Conservation (phyloP, 2,888 invertebrate species). For the Pseudolycoriella hygida region DNA sequence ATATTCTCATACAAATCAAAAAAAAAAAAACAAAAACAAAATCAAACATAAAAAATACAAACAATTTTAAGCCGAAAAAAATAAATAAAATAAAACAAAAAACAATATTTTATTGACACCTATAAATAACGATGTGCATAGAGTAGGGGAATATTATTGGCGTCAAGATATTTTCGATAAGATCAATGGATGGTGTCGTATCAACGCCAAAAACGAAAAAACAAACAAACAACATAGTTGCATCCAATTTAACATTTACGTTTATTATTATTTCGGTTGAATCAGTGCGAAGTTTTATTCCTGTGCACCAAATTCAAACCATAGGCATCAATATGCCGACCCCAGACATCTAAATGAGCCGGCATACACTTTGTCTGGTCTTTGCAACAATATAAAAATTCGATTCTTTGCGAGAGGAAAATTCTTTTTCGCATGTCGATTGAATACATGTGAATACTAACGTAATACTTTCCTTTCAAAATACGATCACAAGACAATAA, state of each 20-base stretch:
- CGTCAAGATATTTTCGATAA: constrained; percentile 26
- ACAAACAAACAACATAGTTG: constrained; percentile 4
- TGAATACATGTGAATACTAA: no score
- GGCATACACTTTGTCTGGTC: constrained; percentile 6
- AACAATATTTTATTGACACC: background rate
- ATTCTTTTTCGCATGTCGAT: no score
- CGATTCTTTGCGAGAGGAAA: no score
- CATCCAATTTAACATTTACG: background rate
- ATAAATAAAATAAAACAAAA: background rate
- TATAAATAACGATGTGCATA: background rate
- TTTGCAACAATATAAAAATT: background rate
- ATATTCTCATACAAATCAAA: no score
- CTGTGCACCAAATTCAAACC: no score
- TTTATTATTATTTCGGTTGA: background rate
- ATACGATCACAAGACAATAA: no score
- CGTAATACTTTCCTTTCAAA: no score
- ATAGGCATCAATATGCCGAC: background rate
- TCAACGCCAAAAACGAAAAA: constrained; percentile 18
- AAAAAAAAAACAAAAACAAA: no score
- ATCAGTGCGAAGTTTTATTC: background rate
- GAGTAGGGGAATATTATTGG: constrained; percentile 12
- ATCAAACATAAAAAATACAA: no score
- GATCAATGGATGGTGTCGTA: constrained; percentile 22
- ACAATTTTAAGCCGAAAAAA: no score
- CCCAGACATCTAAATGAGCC: constrained; percentile 3